Conservation (phyloP, 2,888 invertebrate genomes). For the Orchesella flavescens region DNA sequence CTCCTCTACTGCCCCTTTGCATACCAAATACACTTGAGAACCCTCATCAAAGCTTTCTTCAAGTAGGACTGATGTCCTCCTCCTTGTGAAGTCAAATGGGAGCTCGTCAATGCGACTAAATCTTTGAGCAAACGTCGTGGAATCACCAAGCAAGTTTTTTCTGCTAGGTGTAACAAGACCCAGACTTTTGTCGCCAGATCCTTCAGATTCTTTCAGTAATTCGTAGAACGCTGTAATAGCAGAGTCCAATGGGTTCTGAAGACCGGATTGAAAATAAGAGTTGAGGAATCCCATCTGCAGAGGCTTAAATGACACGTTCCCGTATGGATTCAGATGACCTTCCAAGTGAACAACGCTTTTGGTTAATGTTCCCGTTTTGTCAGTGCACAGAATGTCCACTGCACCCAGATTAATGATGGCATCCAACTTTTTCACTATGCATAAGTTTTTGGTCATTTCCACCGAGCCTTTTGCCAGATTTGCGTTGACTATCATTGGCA, state of each 20-base stretch:
- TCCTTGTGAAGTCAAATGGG: constrained; percentile 57
- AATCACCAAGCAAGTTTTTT: not conserved
- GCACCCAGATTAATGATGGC: constrained; percentile 60
- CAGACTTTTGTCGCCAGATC: not conserved
- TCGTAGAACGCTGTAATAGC: constrained; percentile 39
- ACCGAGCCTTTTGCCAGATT: constrained; percentile 50
- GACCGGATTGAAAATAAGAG: constrained; percentile 57
- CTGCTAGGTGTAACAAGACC: not conserved
- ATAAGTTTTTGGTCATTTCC: constrained; percentile 33
- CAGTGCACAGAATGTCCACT: constrained; percentile 56
- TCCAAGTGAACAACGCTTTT: constrained; percentile 34
- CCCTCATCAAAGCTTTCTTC: not conserved
- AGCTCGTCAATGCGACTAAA: constrained; percentile 54
- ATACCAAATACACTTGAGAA: constrained; percentile 17
- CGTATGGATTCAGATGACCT: constrained; percentile 27
- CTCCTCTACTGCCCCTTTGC: constrained; percentile 62
- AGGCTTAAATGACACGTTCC: not conserved
- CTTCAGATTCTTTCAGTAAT: not conserved
- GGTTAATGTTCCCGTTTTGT: constrained; percentile 62
- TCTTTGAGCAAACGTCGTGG: not conserved
- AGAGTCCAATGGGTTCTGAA: constrained; percentile 48
- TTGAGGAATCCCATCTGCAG: constrained; percentile 53
- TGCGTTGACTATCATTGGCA: constrained; percentile 61
- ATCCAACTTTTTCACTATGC: constrained; percentile 60
- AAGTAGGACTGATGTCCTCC: constrained; percentile 52